phyloP scores from a whole-genome alignment of 2,113 vertebrate genomes.

The Rhadina sibilatrix region DNA sequence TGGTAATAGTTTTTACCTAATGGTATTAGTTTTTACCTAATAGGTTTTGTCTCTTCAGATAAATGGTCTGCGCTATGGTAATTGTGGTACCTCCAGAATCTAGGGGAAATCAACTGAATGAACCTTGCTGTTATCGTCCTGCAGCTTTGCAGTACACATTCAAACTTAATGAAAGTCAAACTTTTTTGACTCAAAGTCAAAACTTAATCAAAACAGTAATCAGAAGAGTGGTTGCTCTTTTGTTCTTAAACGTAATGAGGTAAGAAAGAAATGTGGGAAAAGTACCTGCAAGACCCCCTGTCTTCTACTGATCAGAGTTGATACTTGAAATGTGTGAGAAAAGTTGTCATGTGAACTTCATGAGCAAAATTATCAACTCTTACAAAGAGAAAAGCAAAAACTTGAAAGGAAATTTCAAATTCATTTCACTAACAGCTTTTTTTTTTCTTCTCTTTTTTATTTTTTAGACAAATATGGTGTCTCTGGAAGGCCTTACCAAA shows the following conservation, averaged over 20 bases:
- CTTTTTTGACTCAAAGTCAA: no score
- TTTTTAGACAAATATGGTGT: constrained; percentile 95
- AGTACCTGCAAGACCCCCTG: not conserved
- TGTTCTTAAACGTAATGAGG: not conserved
- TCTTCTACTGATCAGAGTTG: not conserved
- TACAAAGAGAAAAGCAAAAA: not conserved
- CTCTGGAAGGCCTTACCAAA: constrained; percentile 97
- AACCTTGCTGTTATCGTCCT: not conserved
- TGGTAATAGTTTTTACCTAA: no score
- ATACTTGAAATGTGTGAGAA: not conserved
- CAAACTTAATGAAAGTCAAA: no score
- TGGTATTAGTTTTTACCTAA: not conserved
- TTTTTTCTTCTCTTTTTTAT: not conserved
- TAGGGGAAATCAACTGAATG: not conserved
- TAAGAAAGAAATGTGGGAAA: not conserved
- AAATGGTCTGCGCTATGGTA: not conserved
- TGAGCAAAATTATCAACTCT: not conserved
- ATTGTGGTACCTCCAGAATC: not conserved
- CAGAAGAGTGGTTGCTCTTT: not conserved
- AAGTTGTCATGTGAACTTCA: not conserved
- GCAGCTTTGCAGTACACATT: not conserved
- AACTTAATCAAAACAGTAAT: not conserved
- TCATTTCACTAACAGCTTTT: not conserved
- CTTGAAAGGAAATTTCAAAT: not conserved
- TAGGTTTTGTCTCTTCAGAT: not conserved